Evolutionary conservation across 2,797 vertebrate species (phyloP), one percentile per base, ranked within the genome.

Genomic region (Chromobotia macracanthus): DNA sequence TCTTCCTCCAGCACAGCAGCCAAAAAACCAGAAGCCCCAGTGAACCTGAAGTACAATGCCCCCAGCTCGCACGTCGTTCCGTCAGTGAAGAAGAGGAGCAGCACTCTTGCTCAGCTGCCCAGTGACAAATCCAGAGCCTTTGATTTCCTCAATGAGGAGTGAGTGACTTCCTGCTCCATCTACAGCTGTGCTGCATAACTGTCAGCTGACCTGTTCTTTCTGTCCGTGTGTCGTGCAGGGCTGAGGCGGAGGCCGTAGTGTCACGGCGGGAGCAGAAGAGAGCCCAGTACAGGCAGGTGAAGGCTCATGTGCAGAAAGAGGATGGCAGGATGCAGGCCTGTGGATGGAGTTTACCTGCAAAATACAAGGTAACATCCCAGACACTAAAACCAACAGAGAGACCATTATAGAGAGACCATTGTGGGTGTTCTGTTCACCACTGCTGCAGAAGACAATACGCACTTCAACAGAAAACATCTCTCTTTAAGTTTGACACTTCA

Each of bases 61-160:
- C 98, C 97, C 84, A 98, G 96, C 77, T 95, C 96, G 0, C 96
- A 99, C 67, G 92, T 99, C 75, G 96, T 97, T 80, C 98, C 98
- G 0, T 95, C 96, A 0, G 95, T 99, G 79, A 98, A 97, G 93
- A 99, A 97, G 92, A 95, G 94, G 91, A 99, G 96, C 93, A 97
- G 93, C 90, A 91, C 97, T n/a, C 92, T 99, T 88, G 95, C 97
- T 88, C 97, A 99, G 61, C 94, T 99, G 81, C 97, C 98, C 23
- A 95, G 95, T 18, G 96, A 99, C 92, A 98, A 99, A 90, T 97
- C 96, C 86, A 99, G 96, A 90, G 97, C 97, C 61, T 99, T 99
- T 64, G 97, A 99, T 89, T 99, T 99, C 90, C 97, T 99, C 84
- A 96, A 96, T 68, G 98, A 99, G 85, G 98, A 99, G 98, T 99